A percentile compares a stretch with the other conserved stretches of the same genome.
Conservation (phyloP, 2,113 vertebrate genomes). For the Puffinus mauretanicus region DNA sequence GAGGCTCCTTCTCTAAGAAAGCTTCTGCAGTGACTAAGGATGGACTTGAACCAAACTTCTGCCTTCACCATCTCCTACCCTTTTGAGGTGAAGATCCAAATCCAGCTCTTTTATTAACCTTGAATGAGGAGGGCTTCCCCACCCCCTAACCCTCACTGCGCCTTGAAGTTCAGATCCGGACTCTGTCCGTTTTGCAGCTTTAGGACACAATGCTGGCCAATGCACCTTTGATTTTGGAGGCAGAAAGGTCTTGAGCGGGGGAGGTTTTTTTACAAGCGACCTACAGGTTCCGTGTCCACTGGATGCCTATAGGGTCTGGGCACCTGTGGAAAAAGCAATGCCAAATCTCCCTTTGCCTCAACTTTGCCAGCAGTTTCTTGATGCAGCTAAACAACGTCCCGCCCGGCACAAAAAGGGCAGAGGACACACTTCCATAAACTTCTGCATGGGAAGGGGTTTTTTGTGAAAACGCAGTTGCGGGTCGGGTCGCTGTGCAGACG, state of each 20-base stretch:
- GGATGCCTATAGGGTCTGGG: background rate
- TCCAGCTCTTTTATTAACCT: background rate
- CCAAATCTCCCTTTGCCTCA: background rate
- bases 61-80: background rate
- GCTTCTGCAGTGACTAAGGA: background rate
- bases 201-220: background rate
- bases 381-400: background rate
- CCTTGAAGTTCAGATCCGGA: background rate
- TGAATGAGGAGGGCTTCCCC: background rate
- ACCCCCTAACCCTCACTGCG: background rate
- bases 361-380: background rate
- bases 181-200: background rate
- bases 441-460: background rate
- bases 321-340: background rate
- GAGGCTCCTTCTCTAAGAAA: background rate
- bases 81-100: background rate
- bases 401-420: background rate
- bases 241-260: background rate
- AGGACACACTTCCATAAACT: background rate
- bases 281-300: background rate
- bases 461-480: no score
- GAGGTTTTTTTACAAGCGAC: background rate
- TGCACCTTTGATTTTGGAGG: background rate
- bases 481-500: background rate
- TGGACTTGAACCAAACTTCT: background rate